A percentile compares a stretch with the other conserved stretches of the same genome.
Evolutionary conservation across 2,797 vertebrate genomes (phyloP).

Genomic region (Thalassophryne amazonica): DNA sequence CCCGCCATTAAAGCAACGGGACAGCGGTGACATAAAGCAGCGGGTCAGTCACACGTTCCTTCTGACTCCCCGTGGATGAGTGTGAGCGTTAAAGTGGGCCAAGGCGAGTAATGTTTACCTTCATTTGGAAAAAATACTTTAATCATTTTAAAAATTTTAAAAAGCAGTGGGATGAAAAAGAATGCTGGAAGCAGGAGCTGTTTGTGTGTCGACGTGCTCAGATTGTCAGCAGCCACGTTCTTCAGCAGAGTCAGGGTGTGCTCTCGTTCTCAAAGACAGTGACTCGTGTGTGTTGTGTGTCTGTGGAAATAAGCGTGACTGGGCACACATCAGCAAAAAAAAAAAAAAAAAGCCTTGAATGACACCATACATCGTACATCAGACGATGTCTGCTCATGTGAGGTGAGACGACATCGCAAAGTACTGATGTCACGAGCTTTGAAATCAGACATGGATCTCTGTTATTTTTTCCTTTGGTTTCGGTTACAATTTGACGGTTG

Average conservation of each 20-base stretch:
- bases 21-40: constrained; percentile 37
- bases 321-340: constrained; percentile 20
- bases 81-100: constrained; percentile 2
- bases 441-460: neutral
- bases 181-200: neutral
- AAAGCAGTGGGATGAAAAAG: neutral
- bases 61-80: constrained; percentile 6
- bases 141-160: neutral
- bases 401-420: neutral
- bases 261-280: constrained; percentile 6
- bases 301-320: constrained; percentile 15
- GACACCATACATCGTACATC: neutral
- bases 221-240: no score
- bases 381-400: constrained; percentile 15
- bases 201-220: neutral
- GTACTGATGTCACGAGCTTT: no score
- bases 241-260: constrained; percentile 12
- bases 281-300: constrained; percentile 18
- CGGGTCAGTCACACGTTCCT: constrained; percentile 24
- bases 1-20: constrained; percentile 40
- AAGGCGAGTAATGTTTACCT: neutral
- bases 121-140: constrained; percentile 10
- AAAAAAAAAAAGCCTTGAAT: no score
- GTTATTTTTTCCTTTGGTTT: constrained; percentile 5
- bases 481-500: constrained; percentile 11